phyloP scores from a whole-genome alignment of 1,140 invertebrate genomes.

The Brachionus sp. region DNA sequence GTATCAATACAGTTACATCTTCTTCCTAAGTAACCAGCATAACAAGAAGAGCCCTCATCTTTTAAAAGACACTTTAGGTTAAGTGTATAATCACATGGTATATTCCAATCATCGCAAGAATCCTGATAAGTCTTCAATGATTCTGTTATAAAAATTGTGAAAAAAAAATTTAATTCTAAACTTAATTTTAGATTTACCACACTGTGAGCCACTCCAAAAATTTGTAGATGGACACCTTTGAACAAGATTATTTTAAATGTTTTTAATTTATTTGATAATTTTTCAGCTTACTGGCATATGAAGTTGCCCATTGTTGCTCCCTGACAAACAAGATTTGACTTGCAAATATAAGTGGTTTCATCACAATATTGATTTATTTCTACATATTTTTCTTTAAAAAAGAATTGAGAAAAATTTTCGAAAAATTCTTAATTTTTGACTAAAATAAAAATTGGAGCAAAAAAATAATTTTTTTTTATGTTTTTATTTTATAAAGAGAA shows the following conservation, averaged over 20 bases:
- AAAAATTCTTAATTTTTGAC: too few species aligned
- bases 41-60: background rate
- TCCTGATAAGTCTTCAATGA: background rate
- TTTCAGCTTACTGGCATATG: background rate
- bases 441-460: too few species aligned
- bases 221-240: too few species aligned
- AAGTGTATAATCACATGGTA: conserved; percentile 3
- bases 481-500: too few species aligned
- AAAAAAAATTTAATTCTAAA: too few species aligned
- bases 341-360: background rate
- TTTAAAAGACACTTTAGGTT: background rate
- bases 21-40: background rate
- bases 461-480: background rate
- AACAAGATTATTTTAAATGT: background rate
- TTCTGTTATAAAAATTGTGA: too few species aligned
- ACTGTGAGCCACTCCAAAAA: too few species aligned
- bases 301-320: background rate
- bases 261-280: background rate
- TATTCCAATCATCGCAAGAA: background rate
- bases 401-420: background rate
- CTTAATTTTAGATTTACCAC: too few species aligned
- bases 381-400: background rate
- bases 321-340: background rate
- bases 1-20: background rate
- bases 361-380: conserved; percentile 24